These are phyloP conservation scores for Oreochromis tanganicae DNA, from an alignment of 2,113 vertebrate species.

Conservation along the genomic window DNA sequence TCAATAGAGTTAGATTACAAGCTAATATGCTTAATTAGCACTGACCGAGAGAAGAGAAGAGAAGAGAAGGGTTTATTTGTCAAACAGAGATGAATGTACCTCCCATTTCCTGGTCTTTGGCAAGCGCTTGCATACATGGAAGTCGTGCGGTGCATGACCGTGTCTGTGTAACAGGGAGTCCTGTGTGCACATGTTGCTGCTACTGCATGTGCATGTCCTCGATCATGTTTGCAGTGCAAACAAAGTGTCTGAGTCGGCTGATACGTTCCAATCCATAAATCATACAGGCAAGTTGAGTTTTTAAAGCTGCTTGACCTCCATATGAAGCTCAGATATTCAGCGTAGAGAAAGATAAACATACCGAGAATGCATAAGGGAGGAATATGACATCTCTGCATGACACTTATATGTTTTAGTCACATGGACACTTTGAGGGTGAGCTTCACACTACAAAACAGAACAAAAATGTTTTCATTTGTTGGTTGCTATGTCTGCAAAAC, in stretches of 20 bases:
- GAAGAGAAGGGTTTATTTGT: not conserved
- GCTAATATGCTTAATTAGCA: not conserved
- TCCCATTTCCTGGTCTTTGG: slow-evolving; percentile 1
- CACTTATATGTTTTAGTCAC: not conserved
- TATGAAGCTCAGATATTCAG: not conserved
- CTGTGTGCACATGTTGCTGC: not conserved
- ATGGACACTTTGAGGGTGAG: not conserved
- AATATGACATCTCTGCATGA: not conserved
- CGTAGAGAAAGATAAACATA: not conserved
- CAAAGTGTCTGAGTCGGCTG: not conserved
- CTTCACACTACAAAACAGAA: not conserved
- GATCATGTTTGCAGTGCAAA: slow-evolving; percentile 20
- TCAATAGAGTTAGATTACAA: not conserved
- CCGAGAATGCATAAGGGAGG: not conserved
- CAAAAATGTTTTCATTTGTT: not conserved
- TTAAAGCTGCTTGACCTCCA: not conserved
- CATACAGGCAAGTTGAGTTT: not conserved
- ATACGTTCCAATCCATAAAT: not conserved
- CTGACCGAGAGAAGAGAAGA: not conserved
- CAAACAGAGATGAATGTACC: not conserved
- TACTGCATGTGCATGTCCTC: not conserved
- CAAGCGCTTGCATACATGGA: not conserved
- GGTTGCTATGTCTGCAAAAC: not conserved
- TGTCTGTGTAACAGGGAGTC: not conserved
- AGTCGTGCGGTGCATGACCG: not conserved